Percentiles rank a stretch among this genome's conserved stretches.
phyloP scores from a whole-genome alignment of 2,888 invertebrate genomes.

The Rhimphoctona megacephalus region DNA sequence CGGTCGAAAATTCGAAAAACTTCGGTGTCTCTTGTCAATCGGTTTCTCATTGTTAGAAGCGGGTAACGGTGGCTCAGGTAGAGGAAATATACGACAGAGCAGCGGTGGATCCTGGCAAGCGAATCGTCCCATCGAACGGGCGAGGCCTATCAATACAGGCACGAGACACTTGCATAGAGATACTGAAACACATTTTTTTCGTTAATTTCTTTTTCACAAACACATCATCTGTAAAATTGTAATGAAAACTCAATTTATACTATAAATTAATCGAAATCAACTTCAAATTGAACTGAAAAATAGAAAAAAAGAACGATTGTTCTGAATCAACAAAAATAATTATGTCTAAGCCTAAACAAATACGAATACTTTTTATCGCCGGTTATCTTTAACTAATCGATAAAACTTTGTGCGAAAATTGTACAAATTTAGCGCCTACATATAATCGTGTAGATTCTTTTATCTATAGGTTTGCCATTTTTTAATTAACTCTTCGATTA shows the following conservation, averaged over 20 bases:
- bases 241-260: not conserved
- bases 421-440: too few species aligned
- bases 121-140: constrained; percentile 96
- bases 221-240: not conserved
- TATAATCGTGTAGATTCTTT: too few species aligned
- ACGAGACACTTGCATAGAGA: constrained; percentile 94
- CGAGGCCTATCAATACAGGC: constrained; percentile 94
- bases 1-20: constrained; percentile 92
- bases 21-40: constrained; percentile 88
- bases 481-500: too few species aligned
- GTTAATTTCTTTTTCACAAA: not conserved
- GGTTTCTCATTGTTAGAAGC: constrained; percentile 78
- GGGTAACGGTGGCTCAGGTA: constrained; percentile 88
- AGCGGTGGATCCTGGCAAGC: constrained; percentile 92
- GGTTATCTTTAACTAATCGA: too few species aligned
- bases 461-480: too few species aligned
- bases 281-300: too few species aligned
- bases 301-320: too few species aligned
- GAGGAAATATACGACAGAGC: constrained; percentile 93
- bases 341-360: too few species aligned
- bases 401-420: too few species aligned
- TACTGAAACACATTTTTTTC: constrained; percentile 84
- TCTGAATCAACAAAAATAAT: too few species aligned
- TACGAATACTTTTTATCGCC: too few species aligned
- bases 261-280: not conserved